Evolutionary conservation across 2,113 vertebrate species (phyloP), one percentile per base, ranked within the genome.

Genomic region (Diadophis punctatus): DNA sequence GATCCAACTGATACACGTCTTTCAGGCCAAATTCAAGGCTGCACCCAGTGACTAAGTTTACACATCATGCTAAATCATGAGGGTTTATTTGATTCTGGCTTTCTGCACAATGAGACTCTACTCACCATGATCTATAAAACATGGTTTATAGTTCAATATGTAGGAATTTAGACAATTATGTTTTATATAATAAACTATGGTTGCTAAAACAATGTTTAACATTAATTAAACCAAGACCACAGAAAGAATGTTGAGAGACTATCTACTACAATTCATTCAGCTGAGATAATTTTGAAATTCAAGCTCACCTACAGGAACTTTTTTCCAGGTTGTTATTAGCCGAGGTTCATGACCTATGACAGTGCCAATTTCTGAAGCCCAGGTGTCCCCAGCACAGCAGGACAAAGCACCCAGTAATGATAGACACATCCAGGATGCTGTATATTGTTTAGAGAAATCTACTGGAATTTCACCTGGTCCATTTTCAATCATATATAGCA

Each of bases 401-500:
- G 99, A 98, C 87, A 99, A 96, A 0, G 99, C 98, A 46, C 98
- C 99, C 96, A 99, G 95, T 51, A 99, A 97, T n/a, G 99, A 98
- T 89, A 99, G 96, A 91, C 99, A 99, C 98, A 99, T 98, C 99
- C 99, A 99, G 2, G 99, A 99, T 51, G 98, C 99, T 0, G 98
- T 98, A 94, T 99, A 98, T 60, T 99, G 98, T 90, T 97, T 98
- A 7, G 97, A 97, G 94, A 99, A 99, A 91, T 99, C 99, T 0
- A 99, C 96, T 0, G 99, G 97, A 60, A 99, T 99, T 98, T 99
- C 99, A 84, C 99, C 98, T 0, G 99, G 99, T 89, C 99, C 99
- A 90, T 96, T 98, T 98, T 99, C 99, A 43, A 99, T 99, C 99
- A 99, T 99, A 92, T 99, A 99, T 0, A 99, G 97, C 93, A 99